Evolutionary conservation across 2,113 vertebrate genomes (phyloP).

Genomic region (Axis porcinus): DNA sequence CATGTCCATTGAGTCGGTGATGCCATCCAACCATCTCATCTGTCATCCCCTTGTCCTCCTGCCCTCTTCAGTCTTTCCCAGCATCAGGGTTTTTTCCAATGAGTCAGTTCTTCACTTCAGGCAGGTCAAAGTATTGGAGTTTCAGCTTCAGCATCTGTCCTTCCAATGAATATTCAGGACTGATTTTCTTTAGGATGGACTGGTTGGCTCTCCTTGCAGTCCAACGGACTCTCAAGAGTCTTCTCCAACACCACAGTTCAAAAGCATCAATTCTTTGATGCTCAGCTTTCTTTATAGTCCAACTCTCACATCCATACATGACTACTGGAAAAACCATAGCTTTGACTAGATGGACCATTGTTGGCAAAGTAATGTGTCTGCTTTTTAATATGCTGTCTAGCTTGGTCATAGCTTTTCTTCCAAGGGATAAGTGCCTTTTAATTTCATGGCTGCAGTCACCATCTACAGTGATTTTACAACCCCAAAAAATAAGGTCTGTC

Average conservation of each 20-base stretch:
- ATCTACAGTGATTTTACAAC: neutral
- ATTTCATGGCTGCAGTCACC: neutral
- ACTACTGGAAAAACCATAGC: neutral
- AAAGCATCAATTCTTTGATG: rapidly evolving
- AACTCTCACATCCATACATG: neutral
- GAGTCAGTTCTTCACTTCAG: neutral
- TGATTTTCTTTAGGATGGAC: neutral
- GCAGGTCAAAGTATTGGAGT: neutral
- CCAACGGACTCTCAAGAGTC: neutral
- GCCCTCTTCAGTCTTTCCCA: neutral
- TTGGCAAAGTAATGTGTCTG: neutral
- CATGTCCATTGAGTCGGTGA: too few species aligned
- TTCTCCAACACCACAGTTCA: neutral
- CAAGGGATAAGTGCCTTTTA: neutral
- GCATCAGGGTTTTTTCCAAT: neutral
- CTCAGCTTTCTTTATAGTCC: neutral
- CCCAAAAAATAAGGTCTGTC: neutral
- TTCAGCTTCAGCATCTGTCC: neutral
- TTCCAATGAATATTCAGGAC: neutral
- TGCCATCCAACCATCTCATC: neutral
- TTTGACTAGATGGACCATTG: neutral
- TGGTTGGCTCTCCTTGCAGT: neutral
- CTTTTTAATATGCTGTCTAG: neutral
- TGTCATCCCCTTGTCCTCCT: neutral
- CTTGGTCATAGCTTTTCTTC: neutral